These are phyloP conservation scores for Diarsia brunnea DNA, from an alignment of 2,888 invertebrate genomes.

Conservation along the genomic window DNA sequence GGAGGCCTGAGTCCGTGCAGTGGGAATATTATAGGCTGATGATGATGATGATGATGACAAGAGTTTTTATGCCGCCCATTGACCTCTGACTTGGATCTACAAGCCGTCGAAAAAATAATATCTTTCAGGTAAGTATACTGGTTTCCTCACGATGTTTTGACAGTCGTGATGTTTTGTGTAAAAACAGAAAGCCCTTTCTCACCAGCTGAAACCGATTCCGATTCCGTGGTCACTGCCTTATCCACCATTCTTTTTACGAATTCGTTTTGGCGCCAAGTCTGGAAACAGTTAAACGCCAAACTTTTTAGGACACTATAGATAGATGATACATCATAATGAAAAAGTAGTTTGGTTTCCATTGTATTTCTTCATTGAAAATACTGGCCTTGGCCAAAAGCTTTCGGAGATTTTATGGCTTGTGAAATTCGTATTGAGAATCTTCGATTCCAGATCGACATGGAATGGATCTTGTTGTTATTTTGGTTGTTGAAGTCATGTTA, in stretches of 20 bases:
- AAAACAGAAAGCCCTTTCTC: not conserved
- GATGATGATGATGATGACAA: too few species aligned
- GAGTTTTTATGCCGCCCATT: too few species aligned
- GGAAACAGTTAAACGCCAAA: constrained; percentile 43
- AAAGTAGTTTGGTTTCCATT: constrained; percentile 37
- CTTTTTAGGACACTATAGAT: constrained; percentile 37
- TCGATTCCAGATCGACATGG: constrained; percentile 1
- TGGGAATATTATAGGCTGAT: too few species aligned
- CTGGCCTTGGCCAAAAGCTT: not conserved
- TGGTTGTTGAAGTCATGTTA: constrained; percentile 10
- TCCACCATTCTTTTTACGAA: constrained; percentile 48
- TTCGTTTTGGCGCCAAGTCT: constrained; percentile 53
- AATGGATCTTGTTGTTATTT: constrained; percentile 17
- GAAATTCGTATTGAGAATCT: constrained; percentile 15
- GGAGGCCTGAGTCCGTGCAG: too few species aligned
- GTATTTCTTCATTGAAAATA: constrained; percentile 36
- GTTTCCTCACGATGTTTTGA: too few species aligned
- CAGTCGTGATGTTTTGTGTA: not conserved
- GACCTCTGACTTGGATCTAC: too few species aligned
- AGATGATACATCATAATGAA: constrained; percentile 59
- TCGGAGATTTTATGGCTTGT: constrained; percentile 35
- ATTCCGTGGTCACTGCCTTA: not conserved
- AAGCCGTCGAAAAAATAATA: too few species aligned
- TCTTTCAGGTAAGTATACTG: too few species aligned
- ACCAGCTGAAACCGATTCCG: not conserved